These are phyloP conservation scores for Lepidochrysops patricia DNA, from an alignment of 2,888 invertebrate genomes.

Conservation along the genomic window DNA sequence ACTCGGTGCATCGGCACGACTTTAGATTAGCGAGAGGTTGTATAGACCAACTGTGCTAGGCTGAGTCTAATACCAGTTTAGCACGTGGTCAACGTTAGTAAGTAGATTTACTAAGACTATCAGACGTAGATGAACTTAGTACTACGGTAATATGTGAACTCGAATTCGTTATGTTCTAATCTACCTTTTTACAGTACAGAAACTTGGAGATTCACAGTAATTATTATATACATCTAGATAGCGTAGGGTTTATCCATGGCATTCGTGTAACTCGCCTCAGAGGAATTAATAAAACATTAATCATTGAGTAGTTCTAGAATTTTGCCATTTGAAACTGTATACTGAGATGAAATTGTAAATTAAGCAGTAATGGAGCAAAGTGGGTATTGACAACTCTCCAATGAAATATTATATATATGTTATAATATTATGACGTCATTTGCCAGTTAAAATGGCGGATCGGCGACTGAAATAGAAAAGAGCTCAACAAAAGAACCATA, in stretches of 20 bases:
- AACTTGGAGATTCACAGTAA: slow-evolving; percentile 26
- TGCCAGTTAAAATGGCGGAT: background rate
- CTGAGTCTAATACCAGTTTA: slow-evolving; percentile 22
- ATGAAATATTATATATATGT: background rate
- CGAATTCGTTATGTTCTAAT: slow-evolving; percentile 31
- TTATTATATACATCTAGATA: slow-evolving; percentile 26
- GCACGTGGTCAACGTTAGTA: slow-evolving; percentile 1
- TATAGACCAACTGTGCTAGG: slow-evolving; percentile 5
- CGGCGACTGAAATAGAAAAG: too few relatives aligned
- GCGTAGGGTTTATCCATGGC: slow-evolving; percentile 35
- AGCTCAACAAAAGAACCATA: too few relatives aligned
- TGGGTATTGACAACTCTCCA: background rate
- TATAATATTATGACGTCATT: background rate
- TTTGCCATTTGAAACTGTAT: slow-evolving; percentile 12
- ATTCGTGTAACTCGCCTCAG: slow-evolving; percentile 39
- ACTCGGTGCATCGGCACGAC: background rate
- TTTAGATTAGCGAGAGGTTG: slow-evolving; percentile 11
- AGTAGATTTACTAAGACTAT: background rate
- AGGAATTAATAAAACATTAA: slow-evolving; percentile 30
- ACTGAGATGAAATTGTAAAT: background rate
- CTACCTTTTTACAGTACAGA: slow-evolving; percentile 25
- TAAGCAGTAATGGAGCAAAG: background rate
- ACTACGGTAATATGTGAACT: slow-evolving; percentile 22
- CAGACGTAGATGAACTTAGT: slow-evolving; percentile 18
- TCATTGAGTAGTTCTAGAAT: slow-evolving; percentile 18